Evolutionary conservation across 2,888 invertebrate genomes (phyloP), one percentile per base, ranked within the genome.

Genomic region (Lithosia quadra): DNA sequence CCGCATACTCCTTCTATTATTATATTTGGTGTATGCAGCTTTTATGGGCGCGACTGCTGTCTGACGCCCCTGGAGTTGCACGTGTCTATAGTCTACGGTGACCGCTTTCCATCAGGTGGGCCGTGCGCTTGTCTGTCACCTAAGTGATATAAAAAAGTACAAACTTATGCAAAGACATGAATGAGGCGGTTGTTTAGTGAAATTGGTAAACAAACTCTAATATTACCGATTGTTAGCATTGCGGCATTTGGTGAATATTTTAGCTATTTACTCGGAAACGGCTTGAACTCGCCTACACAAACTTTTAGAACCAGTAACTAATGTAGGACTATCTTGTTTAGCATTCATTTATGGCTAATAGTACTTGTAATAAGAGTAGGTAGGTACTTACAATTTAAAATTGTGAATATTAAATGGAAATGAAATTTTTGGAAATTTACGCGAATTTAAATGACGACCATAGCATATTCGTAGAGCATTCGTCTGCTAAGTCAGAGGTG

Each of bases 211-310:
- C 18, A 43, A 18, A 18, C 18, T 43, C 43, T 49, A n/a, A 49
- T n/a, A n/a, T n/a, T 49, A n/a, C 18, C 1, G 49, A 49, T n/a
- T n/a, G 49, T 49, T 49, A 49, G n/a, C n/a, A 49, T 49, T 49
- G 34, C 53, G 53, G 53, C 53, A 64, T 53, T 68, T 64, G 22
- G 64, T 18, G 21, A 21, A 58, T 56, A 59, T 68, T 60, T 64
- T 36, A 36, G 36, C 15, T 64, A 49, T 60, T 60, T 60, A 39
- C 64, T 43, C 56, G 39, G 61, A 64, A 68, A 68, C 63, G 64
- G 59, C 68, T 68, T 64, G 68, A 68, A 43, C 49, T 49, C 53
- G 49, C 68, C 68, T 63, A 68, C 68, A 59, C 68, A 28, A 24
- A 39, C 21, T 66, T 55, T 66, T 36, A 34, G 53, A 7, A 60